Evolutionary conservation across 2,113 vertebrate species (phyloP), one percentile per base, ranked within the genome.

Genomic region (Percopsis transmontana): DNA sequence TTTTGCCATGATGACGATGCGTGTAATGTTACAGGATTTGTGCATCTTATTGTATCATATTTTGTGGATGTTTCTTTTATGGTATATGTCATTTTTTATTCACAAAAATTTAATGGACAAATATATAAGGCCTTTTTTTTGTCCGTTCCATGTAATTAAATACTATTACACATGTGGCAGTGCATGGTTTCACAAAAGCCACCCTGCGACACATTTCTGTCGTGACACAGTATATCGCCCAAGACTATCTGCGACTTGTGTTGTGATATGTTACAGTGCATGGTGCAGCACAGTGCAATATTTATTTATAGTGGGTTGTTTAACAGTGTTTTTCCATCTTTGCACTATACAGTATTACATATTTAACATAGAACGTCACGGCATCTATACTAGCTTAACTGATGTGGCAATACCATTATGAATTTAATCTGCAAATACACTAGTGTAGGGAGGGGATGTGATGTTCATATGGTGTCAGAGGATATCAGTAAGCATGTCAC

Each of bases 391-490:
- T 67, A 42, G 27, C 24, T 41, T 7, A 20, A 52, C 18, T 10
- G 7, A 52, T 39, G 33, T 11, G 14, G 39, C 79, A 70, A 74
- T 62, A 69, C 74, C 81, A 85, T 84, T 79, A 69, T 38, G 68
- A 15, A 60, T 51, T 62, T 76, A 78, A 68, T 72, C 68, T 61
- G 57, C 66, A 78, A 74, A 74, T 74, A 76, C 81, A 85, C 79
- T 75, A 85, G 61, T 68, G 67, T 76, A 58, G 75, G 76, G 65
- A 66, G 62, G 74, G 66, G 81, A 74, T 58, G 45, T 60, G 67
- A 62, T 69, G 75, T 69, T 82, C 75, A 64, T 78, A 68, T 83
- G 82, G 40, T 81, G 85, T 83, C 88, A 80, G 60, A 71, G 71
- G 61, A 55, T 66, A 80, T 88, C 79, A 88, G 75, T 52, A 55